Evolutionary conservation across 2,888 invertebrate genomes (phyloP).

Genomic region (Tiliacea aurago): DNA sequence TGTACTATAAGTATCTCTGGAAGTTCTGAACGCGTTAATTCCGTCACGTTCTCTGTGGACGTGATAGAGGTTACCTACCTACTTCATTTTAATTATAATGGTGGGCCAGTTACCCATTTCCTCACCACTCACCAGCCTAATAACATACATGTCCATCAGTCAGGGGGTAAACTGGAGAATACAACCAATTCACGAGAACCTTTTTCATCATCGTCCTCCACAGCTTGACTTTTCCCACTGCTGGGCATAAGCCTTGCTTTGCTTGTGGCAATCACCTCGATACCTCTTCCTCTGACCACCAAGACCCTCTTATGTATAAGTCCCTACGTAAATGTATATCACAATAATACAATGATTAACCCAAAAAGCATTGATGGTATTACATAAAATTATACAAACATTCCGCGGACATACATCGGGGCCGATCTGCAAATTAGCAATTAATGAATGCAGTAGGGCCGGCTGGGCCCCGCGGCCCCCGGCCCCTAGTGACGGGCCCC

Average conservation of each 20-base stretch:
- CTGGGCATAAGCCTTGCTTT: neutral
- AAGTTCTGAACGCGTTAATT: neutral
- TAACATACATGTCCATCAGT: too few species aligned
- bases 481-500: constrained; percentile 67
- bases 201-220: neutral
- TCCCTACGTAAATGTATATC: neutral
- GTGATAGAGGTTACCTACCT: neutral
- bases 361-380: constrained; percentile 57
- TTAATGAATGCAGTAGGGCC: constrained; percentile 86
- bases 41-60: neutral
- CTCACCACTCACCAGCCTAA: too few species aligned
- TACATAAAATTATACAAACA: constrained; percentile 67
- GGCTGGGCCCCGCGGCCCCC: constrained; percentile 66
- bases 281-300: neutral
- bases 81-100: neutral
- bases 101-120: neutral
- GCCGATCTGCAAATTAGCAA: constrained; percentile 89
- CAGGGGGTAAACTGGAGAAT: neutral
- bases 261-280: neutral
- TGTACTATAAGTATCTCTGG: neutral
- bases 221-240: neutral
- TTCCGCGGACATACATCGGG: constrained; percentile 76
- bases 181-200: too few species aligned
- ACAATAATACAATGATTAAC: constrained; percentile 41
- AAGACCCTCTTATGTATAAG: neutral